A percentile compares a stretch with the other conserved stretches of the same genome.
These are phyloP conservation scores for Parochlus steinenii DNA, from an alignment of 2,888 invertebrate species.

Conservation along the genomic window DNA sequence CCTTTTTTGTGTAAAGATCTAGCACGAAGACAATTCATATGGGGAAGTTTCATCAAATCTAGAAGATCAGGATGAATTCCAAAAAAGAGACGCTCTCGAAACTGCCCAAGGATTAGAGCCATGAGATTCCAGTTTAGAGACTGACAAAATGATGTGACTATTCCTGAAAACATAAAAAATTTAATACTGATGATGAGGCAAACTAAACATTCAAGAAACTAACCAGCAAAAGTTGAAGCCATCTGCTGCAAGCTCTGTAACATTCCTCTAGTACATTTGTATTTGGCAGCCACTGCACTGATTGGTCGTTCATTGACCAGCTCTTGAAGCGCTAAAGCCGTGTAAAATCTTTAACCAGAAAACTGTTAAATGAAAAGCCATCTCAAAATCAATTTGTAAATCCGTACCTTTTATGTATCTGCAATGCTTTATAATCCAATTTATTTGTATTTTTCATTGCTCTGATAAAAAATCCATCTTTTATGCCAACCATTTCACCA, in stretches of 20 bases:
- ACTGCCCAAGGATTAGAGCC: slow-evolving; percentile 76
- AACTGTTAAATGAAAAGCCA: slow-evolving; percentile 15
- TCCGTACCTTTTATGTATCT: slow-evolving; percentile 45
- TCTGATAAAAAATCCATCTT: slow-evolving; percentile 67
- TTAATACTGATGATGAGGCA: no score
- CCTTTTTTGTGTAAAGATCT: slow-evolving; percentile 68
- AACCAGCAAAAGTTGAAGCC: slow-evolving; percentile 89
- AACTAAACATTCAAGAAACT: no score
- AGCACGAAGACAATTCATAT: slow-evolving; percentile 70
- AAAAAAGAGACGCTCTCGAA: slow-evolving; percentile 86
- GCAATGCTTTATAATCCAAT: slow-evolving; percentile 35
- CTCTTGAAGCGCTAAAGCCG: slow-evolving; percentile 81
- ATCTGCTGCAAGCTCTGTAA: slow-evolving; percentile 89
- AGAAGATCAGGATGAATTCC: slow-evolving; percentile 85
- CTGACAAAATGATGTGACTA: slow-evolving; percentile 91
- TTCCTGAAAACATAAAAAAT: no score
- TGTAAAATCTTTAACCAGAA: slow-evolving; percentile 49
- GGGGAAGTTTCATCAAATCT: slow-evolving; percentile 72
- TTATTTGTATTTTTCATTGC: slow-evolving; percentile 53
- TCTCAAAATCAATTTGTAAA: slow-evolving; percentile 11
- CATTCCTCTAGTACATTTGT: slow-evolving; percentile 72
- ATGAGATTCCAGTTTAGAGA: slow-evolving; percentile 86
- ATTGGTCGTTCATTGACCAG: slow-evolving; percentile 82
- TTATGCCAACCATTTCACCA: slow-evolving; percentile 74
- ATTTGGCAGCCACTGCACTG: slow-evolving; percentile 63